phyloP scores from a whole-genome alignment of 2,888 invertebrate species.

The Dusona sp. region DNA sequence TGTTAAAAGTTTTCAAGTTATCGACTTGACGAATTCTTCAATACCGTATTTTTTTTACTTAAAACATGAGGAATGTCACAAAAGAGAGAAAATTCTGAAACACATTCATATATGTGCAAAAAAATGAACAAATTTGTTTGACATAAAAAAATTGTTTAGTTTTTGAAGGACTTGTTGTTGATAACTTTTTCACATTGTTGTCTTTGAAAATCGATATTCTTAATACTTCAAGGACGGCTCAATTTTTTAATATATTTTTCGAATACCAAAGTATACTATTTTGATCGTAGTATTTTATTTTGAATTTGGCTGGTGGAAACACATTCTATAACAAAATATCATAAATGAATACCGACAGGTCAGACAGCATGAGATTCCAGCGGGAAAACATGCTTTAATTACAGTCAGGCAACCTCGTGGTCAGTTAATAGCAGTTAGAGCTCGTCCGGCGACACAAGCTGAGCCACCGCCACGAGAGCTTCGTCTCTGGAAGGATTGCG shows the following conservation, averaged over 20 bases:
- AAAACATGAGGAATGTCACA: not conserved
- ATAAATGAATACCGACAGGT: constrained; percentile 75
- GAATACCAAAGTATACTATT: no score
- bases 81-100: not conserved
- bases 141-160: not conserved
- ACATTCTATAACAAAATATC: not conserved
- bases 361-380: constrained; percentile 91
- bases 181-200: no score
- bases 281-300: no score
- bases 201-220: no score
- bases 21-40: no score
- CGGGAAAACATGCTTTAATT: constrained; percentile 95
- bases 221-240: no score
- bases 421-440: constrained; percentile 93
- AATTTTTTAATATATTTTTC: no score
- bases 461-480: constrained; percentile 85
- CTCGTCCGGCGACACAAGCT: constrained; percentile 90
- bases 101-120: no score
- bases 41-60: not conserved
- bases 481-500: constrained; percentile 92
- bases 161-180: no score
- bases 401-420: constrained; percentile 94
- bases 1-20: no score
- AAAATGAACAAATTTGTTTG: no score
- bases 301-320: no score